Base-by-base conservation (phyloP, 2,113 vertebrate genomes). In the Elachura formosa region DNA sequence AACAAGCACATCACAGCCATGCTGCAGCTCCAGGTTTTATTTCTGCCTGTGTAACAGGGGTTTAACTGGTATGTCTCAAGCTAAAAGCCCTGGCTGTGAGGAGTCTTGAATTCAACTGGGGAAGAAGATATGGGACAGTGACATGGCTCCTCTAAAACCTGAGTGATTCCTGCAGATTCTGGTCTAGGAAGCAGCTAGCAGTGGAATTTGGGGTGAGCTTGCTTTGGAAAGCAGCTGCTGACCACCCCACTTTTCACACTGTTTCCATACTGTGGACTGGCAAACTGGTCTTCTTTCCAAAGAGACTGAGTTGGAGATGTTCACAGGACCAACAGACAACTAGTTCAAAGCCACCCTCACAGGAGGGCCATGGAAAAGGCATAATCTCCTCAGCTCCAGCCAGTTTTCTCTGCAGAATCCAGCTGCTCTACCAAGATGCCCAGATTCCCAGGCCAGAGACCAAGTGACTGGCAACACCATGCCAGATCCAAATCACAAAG, bases 241-340 rank as follows among this genome's bases (percentile, higher is more conserved):
- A 71, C 66, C 55, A 72, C 24, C 7, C 9, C 21, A 26, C 33
- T 75, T 46, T 29, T 40, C 41, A 45, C 0, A 0, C 14, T 72
- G 20, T 45, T 78, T 71, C 33, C 26, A 6, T 40, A 41, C 58
- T 51, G 52, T 19, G 23, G 28, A 73, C 33, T 0, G 3, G 28
- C 23, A 86, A 86, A 69, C 21, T 34, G 36, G 5, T 38, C 13
- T 62, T 38, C 41, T 77, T 84, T 43, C 59, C 12, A 22, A 12
- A 3, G 3, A 51, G 33, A 36, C 36, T 54, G 55, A 26, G 17
- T 3, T 73, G 83, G 38, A 66, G 33, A 31, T 34, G 40, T n/a
- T 49, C 55, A 49, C 1, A 20, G 72, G 51, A 63, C 38, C 11
- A 11, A 66, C 71, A 5, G 4, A 52, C 28, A 68, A 14, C 19